phyloP scores from a whole-genome alignment of 2,113 vertebrate genomes.

The Castor canadensis region DNA sequence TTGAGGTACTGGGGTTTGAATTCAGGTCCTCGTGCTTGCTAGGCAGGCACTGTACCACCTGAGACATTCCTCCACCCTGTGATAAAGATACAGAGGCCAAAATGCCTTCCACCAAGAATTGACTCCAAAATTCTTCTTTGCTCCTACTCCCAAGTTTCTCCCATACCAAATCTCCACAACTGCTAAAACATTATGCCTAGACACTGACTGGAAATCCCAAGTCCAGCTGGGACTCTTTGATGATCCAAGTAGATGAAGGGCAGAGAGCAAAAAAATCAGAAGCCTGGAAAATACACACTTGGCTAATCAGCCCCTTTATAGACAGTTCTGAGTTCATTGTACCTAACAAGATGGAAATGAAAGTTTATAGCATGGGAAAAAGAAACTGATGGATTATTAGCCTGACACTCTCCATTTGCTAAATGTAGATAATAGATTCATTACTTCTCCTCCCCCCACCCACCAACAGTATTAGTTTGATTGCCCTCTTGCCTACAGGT shows the following conservation, averaged over 20 bases:
- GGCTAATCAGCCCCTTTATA: neutral
- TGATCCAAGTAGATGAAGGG: neutral
- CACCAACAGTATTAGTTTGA: constrained; percentile 84
- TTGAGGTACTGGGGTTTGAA: too few species aligned
- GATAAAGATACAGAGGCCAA: too few species aligned
- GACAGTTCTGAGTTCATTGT: neutral
- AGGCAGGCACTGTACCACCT: too few species aligned
- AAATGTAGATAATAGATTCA: constrained; percentile 81
- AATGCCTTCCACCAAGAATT: neutral
- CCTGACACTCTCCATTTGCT: constrained; percentile 73
- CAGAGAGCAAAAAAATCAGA: neutral
- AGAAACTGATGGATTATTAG: constrained; percentile 73
- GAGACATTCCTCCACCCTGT: too few species aligned
- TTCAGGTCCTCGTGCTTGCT: too few species aligned
- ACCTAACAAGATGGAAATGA: constrained; percentile 59
- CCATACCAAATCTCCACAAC: neutral
- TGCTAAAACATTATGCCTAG: neutral
- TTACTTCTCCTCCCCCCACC: constrained; percentile 75
- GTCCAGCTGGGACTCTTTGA: neutral
- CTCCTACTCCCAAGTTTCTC: neutral
- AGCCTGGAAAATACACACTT: neutral
- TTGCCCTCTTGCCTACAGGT: constrained; percentile 85
- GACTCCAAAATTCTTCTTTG: neutral
- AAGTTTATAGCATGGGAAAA: constrained; percentile 60
- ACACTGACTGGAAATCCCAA: neutral